These are phyloP conservation scores for Zaprionus bogoriensis DNA, from an alignment of 2,888 invertebrate genomes.

Conservation along the genomic window DNA sequence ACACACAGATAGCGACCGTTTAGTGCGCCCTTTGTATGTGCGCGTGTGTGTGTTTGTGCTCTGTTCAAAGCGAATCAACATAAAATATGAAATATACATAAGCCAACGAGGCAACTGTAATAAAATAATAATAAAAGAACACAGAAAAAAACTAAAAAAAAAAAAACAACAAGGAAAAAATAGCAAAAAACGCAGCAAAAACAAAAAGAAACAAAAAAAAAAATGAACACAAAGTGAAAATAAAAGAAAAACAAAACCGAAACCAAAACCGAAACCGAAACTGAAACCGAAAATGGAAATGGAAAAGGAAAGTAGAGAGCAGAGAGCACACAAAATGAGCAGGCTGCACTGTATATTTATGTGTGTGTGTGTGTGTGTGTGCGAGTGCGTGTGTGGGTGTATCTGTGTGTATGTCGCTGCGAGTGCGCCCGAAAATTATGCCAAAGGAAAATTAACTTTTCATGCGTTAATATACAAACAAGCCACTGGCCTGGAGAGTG, in stretches of 20 bases:
- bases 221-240: neutral
- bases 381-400: too few species aligned
- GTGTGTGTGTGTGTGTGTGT: too few species aligned
- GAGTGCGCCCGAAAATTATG: constrained; percentile 32
- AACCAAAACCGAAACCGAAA: constrained; percentile 1
- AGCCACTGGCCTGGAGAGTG: constrained; percentile 1
- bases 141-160: constrained; percentile 19
- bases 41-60: constrained; percentile 25
- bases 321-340: neutral
- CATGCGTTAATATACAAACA: constrained; percentile 37
- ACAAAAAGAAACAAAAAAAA: constrained; percentile 12
- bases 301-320: neutral
- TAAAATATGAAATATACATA: constrained; percentile 66
- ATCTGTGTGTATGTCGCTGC: neutral
- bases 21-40: constrained; percentile 21
- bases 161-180: neutral
- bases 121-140: constrained; percentile 63
- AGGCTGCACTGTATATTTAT: too few species aligned
- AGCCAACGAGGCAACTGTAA: constrained; percentile 52
- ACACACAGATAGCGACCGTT: constrained; percentile 13
- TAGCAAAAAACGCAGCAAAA: neutral
- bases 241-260: neutral
- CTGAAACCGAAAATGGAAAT: neutral
- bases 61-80: constrained; percentile 50
- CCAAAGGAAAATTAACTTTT: constrained; percentile 44